These are phyloP conservation scores for Craterocephalus amniculus DNA, from an alignment of 2,797 vertebrate genomes.

Conservation along the genomic window DNA sequence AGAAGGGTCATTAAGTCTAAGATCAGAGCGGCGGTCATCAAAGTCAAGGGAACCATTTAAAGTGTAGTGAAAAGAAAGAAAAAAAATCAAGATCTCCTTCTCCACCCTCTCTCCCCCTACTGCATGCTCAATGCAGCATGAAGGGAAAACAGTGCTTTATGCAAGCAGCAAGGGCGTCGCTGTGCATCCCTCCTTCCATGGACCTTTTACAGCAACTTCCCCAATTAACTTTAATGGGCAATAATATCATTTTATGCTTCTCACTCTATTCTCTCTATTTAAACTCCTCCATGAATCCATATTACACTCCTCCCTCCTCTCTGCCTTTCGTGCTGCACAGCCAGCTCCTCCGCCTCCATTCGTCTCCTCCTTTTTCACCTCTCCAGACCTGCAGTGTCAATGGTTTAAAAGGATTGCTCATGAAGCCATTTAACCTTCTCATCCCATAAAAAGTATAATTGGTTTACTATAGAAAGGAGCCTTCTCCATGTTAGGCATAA, in stretches of 20 bases:
- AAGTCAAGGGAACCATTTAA: conserved; percentile 79
- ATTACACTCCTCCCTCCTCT: conserved; percentile 47
- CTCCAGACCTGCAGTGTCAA: conserved; percentile 76
- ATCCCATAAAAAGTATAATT: conserved; percentile 86
- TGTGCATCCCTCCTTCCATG: conserved; percentile 68
- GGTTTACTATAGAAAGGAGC: conserved; percentile 86
- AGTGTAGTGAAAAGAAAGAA: conserved; percentile 42
- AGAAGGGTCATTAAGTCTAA: conserved; percentile 80
- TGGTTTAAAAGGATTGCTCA: conserved; percentile 84
- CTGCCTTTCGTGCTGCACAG: conserved; percentile 31
- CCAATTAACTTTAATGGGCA: conserved; percentile 85
- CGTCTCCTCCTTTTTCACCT: conserved; percentile 59
- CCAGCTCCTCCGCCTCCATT: conserved; percentile 45
- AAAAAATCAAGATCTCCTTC: conserved; percentile 52
- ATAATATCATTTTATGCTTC: conserved; percentile 81
- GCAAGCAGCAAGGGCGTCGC: conserved; percentile 70
- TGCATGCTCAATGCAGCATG: conserved; percentile 68
- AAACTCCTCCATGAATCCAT: conserved; percentile 65
- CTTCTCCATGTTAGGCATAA: conserved; percentile 86
- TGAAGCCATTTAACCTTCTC: conserved; percentile 84
- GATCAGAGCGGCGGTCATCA: conserved; percentile 78
- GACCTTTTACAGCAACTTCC: conserved; percentile 74
- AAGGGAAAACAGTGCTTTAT: conserved; percentile 73
- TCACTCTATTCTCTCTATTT: conserved; percentile 64
- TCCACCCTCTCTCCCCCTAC: conserved; percentile 46